Percentiles rank a stretch among this genome's conserved stretches.
These are phyloP conservation scores for Hirudo medicinalis DNA, from an alignment of 1,140 invertebrate genomes.

Conservation along the genomic window DNA sequence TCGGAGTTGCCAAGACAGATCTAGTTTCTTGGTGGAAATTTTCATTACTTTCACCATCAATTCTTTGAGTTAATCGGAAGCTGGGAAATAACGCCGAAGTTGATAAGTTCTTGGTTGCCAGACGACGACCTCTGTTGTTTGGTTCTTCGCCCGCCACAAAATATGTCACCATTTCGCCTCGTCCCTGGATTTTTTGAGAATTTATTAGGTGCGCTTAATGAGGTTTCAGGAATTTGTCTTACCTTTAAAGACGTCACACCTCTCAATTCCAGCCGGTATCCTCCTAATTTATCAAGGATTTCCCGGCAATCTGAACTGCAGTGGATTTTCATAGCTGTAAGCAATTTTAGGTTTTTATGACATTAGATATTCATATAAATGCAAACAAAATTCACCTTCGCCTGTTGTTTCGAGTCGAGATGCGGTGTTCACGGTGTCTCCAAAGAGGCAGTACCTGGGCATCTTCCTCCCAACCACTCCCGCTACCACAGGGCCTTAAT, in stretches of 20 bases:
- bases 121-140: conserved; percentile 20
- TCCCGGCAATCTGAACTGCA: conserved; percentile 47
- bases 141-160: conserved; percentile 33
- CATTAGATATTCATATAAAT: neutral
- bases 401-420: conserved; percentile 15
- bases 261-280: conserved; percentile 62
- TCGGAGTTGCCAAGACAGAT: no score
- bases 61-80: no score
- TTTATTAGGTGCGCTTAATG: neutral
- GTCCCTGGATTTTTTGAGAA: conserved; percentile 30
- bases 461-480: conserved; percentile 17
- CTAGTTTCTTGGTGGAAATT: no score
- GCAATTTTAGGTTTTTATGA: neutral
- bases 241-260: conserved; percentile 61
- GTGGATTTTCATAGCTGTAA: conserved; percentile 24
- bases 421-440: conserved; percentile 18
- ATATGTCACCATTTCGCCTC: conserved; percentile 36
- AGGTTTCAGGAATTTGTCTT: neutral
- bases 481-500: conserved; percentile 14
- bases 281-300: conserved; percentile 56
- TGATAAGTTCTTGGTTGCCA: neutral
- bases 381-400: neutral
- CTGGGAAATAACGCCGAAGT: neutral
- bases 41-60: no score
- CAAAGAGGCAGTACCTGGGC: conserved; percentile 16